Evolutionary conservation across 1,140 invertebrate species (phyloP), one percentile per base, ranked within the genome.

Genomic region (Lucilia cuprina): DNA sequence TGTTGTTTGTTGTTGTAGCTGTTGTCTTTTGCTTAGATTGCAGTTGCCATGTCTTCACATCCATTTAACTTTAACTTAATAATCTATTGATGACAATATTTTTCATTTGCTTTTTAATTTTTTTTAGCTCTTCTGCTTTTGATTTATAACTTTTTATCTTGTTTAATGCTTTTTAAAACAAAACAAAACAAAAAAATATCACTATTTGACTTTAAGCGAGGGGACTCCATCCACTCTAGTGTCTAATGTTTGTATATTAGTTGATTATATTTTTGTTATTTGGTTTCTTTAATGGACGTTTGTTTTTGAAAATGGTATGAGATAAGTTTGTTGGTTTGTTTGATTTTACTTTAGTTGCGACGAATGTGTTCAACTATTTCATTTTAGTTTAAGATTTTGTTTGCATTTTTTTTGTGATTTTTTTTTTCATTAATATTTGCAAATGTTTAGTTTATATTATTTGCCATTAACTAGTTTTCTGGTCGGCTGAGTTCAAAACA

Each of bases 401-500:
- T 30, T 30, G 25, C 25, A 30, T 30, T 30, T 30, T 30, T 30
- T n/a, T n/a, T n/a, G 13, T 14, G n/a, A 5, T 60, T 60, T 7
- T n/a, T 60, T 10, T 70, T 70, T 19, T 7, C n/a, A 12, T 70
- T 70, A 8, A 25, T 70, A 8, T 70, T 70, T 70, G 65, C 65
- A 70, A 70, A 70, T 41, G 17, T 74, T 83, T 83, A 21, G 13
- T 75, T 49, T 21, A 49, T 74, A 74, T 83, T 86, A 80, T 84
- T 84, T 86, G 78, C 83, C 85, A 88, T 87, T 87, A 88, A 89
- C 87, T 88, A 88, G 87, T 90, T 89, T 90, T 90, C 89, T 90
- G 88, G 88, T 88, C 89, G 89, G 89, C 86, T 86, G 89, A 90
- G 85, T 90, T 90, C 89, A 90, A 90, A 90, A 87, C 77, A 80